Conservation (phyloP, 2,797 vertebrate species). For the Poeciliopsis presidionis region DNA sequence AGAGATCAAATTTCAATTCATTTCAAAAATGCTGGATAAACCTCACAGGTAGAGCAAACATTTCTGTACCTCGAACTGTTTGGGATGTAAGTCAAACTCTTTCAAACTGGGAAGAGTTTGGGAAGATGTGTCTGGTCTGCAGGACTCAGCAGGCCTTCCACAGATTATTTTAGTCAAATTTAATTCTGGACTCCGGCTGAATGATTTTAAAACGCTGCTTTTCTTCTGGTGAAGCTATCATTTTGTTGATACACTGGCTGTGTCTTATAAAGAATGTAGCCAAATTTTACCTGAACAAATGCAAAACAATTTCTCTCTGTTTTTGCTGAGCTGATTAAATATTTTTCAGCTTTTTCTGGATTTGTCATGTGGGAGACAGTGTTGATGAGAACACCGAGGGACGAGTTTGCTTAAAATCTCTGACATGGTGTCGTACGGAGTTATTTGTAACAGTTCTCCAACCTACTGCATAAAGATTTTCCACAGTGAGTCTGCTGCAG, state of each 20-base stretch:
- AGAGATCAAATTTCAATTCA: neutral
- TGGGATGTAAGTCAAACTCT: no score
- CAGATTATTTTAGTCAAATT: neutral
- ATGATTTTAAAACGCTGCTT: neutral
- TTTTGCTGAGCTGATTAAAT: no score
- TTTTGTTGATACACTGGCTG: neutral
- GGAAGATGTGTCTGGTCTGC: neutral
- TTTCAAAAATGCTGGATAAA: neutral
- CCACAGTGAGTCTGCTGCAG: neutral
- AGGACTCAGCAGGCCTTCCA: neutral
- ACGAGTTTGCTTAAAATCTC: neutral
- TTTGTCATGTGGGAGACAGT: neutral
- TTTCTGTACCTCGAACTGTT: neutral
- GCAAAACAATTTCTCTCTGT: no score
- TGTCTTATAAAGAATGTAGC: no score
- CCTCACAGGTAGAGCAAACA: neutral
- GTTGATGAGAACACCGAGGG: neutral
- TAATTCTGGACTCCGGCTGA: neutral
- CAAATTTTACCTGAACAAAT: no score
- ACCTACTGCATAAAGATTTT: neutral
- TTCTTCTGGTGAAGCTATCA: neutral
- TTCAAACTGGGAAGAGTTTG: neutral
- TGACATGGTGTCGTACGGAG: neutral
- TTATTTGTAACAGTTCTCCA: neutral
- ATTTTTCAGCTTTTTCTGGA: neutral